A percentile compares a stretch with the other conserved stretches of the same genome.
Conservation (phyloP, 2,797 vertebrate species). For the Potorous gilbertii region DNA sequence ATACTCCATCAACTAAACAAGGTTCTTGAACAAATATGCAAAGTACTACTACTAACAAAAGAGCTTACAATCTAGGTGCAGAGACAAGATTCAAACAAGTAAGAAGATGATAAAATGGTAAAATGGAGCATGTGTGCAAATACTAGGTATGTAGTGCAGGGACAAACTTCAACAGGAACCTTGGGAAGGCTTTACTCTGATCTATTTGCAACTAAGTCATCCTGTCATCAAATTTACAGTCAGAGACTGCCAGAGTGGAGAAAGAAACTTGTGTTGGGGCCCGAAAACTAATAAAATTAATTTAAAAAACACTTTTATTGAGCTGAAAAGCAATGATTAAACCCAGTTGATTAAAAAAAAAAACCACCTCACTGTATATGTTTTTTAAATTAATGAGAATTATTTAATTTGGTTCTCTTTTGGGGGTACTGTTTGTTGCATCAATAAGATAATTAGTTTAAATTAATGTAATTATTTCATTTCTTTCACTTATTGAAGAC, state of each 20-base stretch:
- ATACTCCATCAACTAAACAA: not conserved
- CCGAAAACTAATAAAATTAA: conserved; percentile 21
- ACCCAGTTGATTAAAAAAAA: not conserved
- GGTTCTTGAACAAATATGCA: not conserved
- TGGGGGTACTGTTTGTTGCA: not conserved
- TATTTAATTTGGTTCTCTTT: not conserved
- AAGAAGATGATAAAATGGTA: not conserved
- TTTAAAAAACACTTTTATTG: not conserved
- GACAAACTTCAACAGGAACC: not conserved
- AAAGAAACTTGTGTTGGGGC: not conserved
- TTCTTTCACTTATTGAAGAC: not conserved
- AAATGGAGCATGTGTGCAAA: not conserved
- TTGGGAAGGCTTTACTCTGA: conserved; percentile 8
- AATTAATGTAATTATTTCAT: not conserved
- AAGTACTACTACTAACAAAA: not conserved
- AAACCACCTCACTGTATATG: not conserved
- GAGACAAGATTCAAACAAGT: not conserved
- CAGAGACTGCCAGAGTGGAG: not conserved
- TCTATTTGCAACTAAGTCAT: not conserved
- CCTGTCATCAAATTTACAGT: not conserved
- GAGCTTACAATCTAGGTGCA: not conserved
- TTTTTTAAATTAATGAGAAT: not conserved
- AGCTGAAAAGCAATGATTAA: not conserved
- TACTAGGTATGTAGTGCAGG: not conserved
- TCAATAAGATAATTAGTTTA: not conserved